Conservation (phyloP, 1,140 invertebrate genomes). For the Coptotermes formosanus region DNA sequence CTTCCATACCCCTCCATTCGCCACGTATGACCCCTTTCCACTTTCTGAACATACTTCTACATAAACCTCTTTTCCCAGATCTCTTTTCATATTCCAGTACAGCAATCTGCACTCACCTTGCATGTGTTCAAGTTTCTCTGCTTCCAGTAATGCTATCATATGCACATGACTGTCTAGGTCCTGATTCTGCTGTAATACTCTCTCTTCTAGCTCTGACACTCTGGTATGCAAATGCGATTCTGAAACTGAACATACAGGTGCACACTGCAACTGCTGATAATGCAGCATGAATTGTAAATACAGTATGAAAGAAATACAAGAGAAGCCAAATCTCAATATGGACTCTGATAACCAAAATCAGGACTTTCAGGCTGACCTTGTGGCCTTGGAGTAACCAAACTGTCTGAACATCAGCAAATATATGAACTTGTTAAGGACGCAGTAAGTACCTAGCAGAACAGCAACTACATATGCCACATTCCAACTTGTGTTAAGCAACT, state of each 20-base stretch:
- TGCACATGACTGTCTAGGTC: slow-evolving; percentile 55
- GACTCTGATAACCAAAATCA: background rate
- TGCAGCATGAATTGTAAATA: background rate
- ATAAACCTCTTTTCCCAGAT: too few relatives aligned
- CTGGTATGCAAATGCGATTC: slow-evolving; percentile 51
- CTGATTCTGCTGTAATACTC: slow-evolving; percentile 46
- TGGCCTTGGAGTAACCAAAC: too few relatives aligned
- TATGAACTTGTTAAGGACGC: too few relatives aligned
- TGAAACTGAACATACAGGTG: slow-evolving; percentile 41
- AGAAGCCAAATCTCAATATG: background rate
- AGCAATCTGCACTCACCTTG: slow-evolving; percentile 51
- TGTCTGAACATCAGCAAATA: too few relatives aligned
- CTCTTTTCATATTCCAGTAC: too few relatives aligned
- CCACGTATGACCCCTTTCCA: too few relatives aligned
- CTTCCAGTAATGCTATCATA: slow-evolving; percentile 60
- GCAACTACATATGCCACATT: too few relatives aligned
- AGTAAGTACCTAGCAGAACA: too few relatives aligned
- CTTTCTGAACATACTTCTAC: too few relatives aligned
- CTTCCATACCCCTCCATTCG: too few relatives aligned
- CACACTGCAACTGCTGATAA: background rate
- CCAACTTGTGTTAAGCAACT: too few relatives aligned
- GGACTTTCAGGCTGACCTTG: too few relatives aligned
- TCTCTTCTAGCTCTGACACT: slow-evolving; percentile 52
- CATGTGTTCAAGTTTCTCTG: slow-evolving; percentile 64
- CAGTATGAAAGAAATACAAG: background rate